Evolutionary conservation across 2,888 invertebrate species (phyloP), one percentile per base, ranked within the genome.

Genomic region (Tiliacea citrago): DNA sequence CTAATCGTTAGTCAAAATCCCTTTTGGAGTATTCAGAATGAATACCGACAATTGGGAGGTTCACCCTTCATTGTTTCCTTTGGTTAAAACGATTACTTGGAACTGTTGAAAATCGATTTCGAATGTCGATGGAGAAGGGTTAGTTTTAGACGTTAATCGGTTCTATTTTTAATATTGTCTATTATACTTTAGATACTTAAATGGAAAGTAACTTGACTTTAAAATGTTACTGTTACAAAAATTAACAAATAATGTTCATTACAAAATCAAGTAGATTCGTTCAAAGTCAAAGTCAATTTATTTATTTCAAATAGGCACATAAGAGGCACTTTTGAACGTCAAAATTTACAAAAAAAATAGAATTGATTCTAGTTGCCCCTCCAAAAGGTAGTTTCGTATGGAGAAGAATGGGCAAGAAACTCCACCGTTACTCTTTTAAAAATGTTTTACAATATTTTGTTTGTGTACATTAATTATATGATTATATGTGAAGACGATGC

Each of bases 1-100:
- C 60, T 82, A 89, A 91, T 93, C 93, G 92, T 94, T 93, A 91
- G 88, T 94, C 92, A 91, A 89, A 91, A 91, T 90, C 87, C 88
- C 91, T 88, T 89, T 77, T 83, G 89, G 91, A 90, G 47, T 73
- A 66, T 35, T 45, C 42, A 66, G 74, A 76, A 81, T 75, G 74
- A 75, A 57, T 65, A 72, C 67, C 47, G 70, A 83, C 81, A 83
- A 86, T 85, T 87, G 88, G 85, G 58, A 69, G 77, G 66, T 65
- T 81, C 79, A 84, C 86, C 85, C 84, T 77, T 68, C 74, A 29
- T 88, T 88, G 88, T 89, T 86, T 84, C 81, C 67, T 62, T 72
- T 45, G 77, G 79, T 83, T 82, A 60, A 85, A 86, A 80, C 88
- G 87, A 86, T 88, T 84, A 83, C 82, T 85, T 84, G 86, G 74